phyloP scores from a whole-genome alignment of 1,140 invertebrate species.

The Mya arenaria region DNA sequence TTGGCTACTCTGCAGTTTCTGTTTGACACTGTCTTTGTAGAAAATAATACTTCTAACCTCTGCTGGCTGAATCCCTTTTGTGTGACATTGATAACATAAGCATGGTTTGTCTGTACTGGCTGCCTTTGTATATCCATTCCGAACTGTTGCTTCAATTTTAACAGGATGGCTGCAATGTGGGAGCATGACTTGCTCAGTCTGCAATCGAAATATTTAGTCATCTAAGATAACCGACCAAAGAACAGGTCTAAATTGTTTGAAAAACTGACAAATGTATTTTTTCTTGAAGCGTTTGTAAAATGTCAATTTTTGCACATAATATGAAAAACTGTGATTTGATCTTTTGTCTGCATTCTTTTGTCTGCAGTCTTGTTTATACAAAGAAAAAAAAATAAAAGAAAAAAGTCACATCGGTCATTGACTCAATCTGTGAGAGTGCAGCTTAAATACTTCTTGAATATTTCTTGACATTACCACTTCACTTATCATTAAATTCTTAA shows the following conservation, averaged over 20 bases:
- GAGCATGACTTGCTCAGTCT: conserved; percentile 48
- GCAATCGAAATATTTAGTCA: neutral
- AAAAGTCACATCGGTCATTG: too few species aligned
- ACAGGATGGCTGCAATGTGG: conserved; percentile 37
- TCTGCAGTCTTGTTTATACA: neutral
- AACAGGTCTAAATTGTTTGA: neutral
- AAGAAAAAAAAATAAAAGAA: neutral
- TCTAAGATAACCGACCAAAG: neutral
- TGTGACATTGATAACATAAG: conserved; percentile 42
- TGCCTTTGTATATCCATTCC: neutral
- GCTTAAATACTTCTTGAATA: too few species aligned
- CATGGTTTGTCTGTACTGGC: conserved; percentile 22
- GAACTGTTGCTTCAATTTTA: conserved; percentile 39
- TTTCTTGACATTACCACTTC: too few species aligned
- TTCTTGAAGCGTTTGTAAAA: neutral
- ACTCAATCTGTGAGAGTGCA: too few species aligned
- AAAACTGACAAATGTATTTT: neutral
- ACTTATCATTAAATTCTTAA: too few species aligned
- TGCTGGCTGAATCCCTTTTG: conserved; percentile 46
- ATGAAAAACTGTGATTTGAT: neutral
- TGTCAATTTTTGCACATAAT: neutral
- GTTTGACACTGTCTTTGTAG: neutral
- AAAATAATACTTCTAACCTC: neutral
- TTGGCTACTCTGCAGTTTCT: neutral
- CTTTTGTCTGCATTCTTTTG: neutral